A percentile compares a stretch with the other conserved stretches of the same genome.
Evolutionary conservation across 1,140 invertebrate genomes (phyloP).

Genomic region (Dysdera silvatica): DNA sequence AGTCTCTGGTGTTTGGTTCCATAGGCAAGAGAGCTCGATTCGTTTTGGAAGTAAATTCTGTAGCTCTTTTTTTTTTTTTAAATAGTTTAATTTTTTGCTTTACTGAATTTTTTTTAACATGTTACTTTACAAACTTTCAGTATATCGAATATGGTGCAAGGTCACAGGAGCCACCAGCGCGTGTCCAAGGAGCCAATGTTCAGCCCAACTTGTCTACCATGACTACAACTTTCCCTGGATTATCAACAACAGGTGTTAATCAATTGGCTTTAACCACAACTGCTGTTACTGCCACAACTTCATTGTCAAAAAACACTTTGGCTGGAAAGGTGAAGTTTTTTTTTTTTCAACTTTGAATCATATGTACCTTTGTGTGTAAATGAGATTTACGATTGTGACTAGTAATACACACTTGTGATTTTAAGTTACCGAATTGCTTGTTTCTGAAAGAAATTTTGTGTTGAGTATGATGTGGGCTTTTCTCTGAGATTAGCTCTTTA

Average conservation of each 20-base stretch:
- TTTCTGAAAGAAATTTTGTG: too few relatives aligned
- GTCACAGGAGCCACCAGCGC: conserved; percentile 74
- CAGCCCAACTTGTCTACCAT: conserved; percentile 35
- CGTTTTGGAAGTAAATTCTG: too few relatives aligned
- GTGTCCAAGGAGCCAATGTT: conserved; percentile 50
- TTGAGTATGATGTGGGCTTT: too few relatives aligned
- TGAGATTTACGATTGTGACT: too few relatives aligned
- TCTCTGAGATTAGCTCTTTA: too few relatives aligned
- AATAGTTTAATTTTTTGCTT: too few relatives aligned
- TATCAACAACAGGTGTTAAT: conserved; percentile 36
- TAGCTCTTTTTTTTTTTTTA: too few relatives aligned
- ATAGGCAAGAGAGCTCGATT: too few relatives aligned
- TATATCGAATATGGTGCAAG: conserved; percentile 85
- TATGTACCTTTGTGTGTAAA: background rate
- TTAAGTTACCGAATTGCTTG: too few relatives aligned
- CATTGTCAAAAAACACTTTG: conserved; percentile 34
- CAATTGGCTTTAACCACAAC: conserved; percentile 35
- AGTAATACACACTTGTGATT: too few relatives aligned
- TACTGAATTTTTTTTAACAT: background rate
- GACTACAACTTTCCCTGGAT: conserved; percentile 24
- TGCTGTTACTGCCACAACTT: conserved; percentile 45
- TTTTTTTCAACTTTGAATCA: background rate
- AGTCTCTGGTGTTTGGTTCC: too few relatives aligned
- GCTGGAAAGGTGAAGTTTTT: conserved; percentile 32
- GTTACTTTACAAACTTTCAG: conserved; percentile 39